phyloP scores from a whole-genome alignment of 2,113 vertebrate species.

The Corynorhinus townsendii region DNA sequence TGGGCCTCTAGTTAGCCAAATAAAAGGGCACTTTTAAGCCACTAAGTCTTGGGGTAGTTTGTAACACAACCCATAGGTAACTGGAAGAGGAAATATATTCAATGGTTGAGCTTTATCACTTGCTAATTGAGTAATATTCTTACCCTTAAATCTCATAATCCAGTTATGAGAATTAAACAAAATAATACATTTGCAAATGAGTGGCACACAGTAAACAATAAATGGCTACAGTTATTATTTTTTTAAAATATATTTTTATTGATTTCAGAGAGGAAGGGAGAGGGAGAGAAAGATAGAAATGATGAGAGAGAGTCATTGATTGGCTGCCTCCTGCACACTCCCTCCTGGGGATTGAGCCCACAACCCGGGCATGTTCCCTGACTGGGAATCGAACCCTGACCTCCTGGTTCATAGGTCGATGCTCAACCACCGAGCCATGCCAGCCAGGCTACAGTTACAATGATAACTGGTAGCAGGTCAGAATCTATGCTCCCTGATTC shows the following conservation, averaged over 20 bases:
- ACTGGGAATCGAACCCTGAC: too few species aligned
- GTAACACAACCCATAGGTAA: not conserved
- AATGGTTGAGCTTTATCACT: not conserved
- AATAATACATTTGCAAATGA: not conserved
- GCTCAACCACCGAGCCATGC: too few species aligned
- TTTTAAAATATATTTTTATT: too few species aligned
- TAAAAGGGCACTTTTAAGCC: not conserved
- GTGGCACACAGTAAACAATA: too few species aligned
- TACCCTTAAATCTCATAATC: not conserved
- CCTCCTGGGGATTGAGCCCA: too few species aligned
- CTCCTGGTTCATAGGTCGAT: too few species aligned
- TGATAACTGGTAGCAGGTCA: not conserved
- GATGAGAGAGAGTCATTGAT: too few species aligned
- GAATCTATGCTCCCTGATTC: not conserved
- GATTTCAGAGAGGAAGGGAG: too few species aligned
- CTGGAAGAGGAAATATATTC: not conserved
- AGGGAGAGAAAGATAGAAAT: too few species aligned
- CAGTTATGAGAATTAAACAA: not conserved
- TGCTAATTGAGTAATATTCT: not conserved
- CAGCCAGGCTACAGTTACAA: not conserved
- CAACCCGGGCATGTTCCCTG: too few species aligned
- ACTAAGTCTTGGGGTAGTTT: not conserved
- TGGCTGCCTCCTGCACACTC: too few species aligned
- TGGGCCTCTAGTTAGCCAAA: not conserved
- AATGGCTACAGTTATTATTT: too few species aligned